Evolutionary conservation across 2,113 vertebrate genomes (phyloP), one percentile per base, ranked within the genome.

Genomic region (Dasyornis broadbenti): DNA sequence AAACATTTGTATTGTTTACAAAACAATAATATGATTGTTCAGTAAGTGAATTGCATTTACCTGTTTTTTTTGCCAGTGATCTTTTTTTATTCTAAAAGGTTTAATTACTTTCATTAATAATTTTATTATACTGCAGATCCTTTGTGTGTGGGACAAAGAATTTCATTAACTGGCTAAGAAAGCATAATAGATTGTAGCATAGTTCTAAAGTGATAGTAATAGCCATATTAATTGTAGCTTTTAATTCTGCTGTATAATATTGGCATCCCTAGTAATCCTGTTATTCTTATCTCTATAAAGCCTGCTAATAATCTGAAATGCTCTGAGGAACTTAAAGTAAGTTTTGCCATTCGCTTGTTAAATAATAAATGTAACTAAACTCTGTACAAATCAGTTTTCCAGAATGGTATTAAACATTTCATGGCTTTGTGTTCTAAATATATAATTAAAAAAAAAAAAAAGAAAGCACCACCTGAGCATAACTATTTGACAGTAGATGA

Each of bases 291-390:
- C 95, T 93, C 86, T 72, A 56, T 75, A 93, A 96, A 90, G 95
- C 87, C 92, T 95, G 90, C 81, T 97, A 92, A 95, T 97, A 96
- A 96, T 90, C 79, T 87, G 81, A 95, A 87, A 76, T 89, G 92
- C 83, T 95, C 75, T 94, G 88, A 95, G 61, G 88, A 95, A 90
- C 79, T 90, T 95, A 95, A 95, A 93, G 73, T 66, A 92, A 96
- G 77, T 91, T 85, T 94, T 96, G 77, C 95, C 96, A 96, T 97
- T 97, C 83, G 16, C 45, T 61, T 95, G 91, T 96, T 90, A 87
- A 85, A 88, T 89, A 88, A 95, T 93, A 94, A 95, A 90, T 72
- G 72, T 75, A 80, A 80, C 90, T 90, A 88, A 89, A 90, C 30
- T 96, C 95, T 96, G 93, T 91, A 76, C 47, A 71, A 91, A 61